These are phyloP conservation scores for Sinocyclocheilus maitianheensis DNA, from an alignment of 2,113 vertebrate species.

Conservation along the genomic window DNA sequence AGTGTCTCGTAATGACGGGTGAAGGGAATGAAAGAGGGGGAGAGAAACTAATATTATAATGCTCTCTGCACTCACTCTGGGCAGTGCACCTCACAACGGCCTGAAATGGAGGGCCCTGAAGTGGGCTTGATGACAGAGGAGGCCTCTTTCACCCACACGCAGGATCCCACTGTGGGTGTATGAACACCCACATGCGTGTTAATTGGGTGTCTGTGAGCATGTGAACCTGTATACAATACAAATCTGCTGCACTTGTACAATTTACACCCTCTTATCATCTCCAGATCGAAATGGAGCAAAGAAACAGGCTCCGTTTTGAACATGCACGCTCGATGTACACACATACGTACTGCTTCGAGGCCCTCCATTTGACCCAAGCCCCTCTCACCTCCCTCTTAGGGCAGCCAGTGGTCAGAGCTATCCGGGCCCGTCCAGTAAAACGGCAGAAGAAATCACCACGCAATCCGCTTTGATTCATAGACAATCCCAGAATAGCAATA, in stretches of 20 bases:
- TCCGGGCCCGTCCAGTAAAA: constrained; percentile 56
- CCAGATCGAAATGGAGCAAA: constrained; percentile 57
- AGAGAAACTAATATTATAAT: constrained; percentile 81
- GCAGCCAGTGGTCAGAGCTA: constrained; percentile 47
- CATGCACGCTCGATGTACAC: background rate
- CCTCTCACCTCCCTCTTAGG: constrained; percentile 40
- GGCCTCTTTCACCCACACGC: constrained; percentile 63
- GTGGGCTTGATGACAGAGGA: constrained; percentile 71
- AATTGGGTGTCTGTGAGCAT: constrained; percentile 51
- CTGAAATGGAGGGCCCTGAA: constrained; percentile 60
- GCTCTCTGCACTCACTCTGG: constrained; percentile 58
- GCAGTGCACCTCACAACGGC: constrained; percentile 33
- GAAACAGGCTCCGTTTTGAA: constrained; percentile 10
- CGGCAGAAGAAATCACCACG: constrained; percentile 60
- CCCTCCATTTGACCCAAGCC: constrained; percentile 40
- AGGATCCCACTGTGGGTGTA: constrained; percentile 51
- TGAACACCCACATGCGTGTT: constrained; percentile 65
- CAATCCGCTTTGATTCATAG: constrained; percentile 64
- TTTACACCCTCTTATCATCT: constrained; percentile 63
- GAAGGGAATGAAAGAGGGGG: constrained; percentile 42
- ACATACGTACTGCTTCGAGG: constrained; percentile 36
- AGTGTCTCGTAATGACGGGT: constrained; percentile 77
- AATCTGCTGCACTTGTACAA: constrained; percentile 52
- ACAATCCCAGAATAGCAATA: constrained; percentile 67
- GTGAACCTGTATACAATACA: constrained; percentile 63